These are phyloP conservation scores for Brachypalpus laphriformis DNA, from an alignment of 2,888 invertebrate species.

Conservation along the genomic window DNA sequence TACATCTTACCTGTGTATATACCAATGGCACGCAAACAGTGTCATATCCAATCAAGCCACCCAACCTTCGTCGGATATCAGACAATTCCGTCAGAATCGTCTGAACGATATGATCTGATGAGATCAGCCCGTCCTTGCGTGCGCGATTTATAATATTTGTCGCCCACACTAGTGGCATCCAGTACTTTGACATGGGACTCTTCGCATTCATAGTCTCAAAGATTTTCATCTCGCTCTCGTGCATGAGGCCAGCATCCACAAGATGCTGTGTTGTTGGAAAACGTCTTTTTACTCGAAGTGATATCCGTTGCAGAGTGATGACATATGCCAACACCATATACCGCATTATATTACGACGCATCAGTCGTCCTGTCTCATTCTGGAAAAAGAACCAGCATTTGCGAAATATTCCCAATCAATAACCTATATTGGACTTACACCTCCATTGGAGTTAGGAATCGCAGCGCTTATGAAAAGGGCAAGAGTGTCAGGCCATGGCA, in stretches of 20 bases:
- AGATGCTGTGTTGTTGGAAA: constrained; percentile 96
- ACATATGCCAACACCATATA: constrained; percentile 95
- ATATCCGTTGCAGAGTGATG: constrained; percentile 93
- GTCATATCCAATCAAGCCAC: constrained; percentile 94
- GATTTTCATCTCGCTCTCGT: constrained; percentile 95
- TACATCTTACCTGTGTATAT: constrained; percentile 90
- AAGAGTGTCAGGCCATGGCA: constrained; percentile 97
- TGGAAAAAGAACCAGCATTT: constrained; percentile 82
- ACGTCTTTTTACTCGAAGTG: constrained; percentile 92
- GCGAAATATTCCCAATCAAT: too few relatives aligned
- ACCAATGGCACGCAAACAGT: constrained; percentile 96
- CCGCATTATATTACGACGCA: constrained; percentile 94
- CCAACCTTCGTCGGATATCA: constrained; percentile 92
- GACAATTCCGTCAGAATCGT: constrained; percentile 94
- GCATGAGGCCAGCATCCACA: constrained; percentile 95
- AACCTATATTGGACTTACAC: constrained; percentile 77
- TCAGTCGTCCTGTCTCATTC: constrained; percentile 94
- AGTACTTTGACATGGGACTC: constrained; percentile 95
- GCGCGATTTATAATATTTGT: constrained; percentile 95
- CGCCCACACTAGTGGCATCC: constrained; percentile 97
- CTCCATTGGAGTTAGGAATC: constrained; percentile 89
- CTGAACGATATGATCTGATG: constrained; percentile 96
- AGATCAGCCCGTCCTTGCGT: constrained; percentile 91
- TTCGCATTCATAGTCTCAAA: constrained; percentile 95
- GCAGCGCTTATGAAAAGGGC: constrained; percentile 96